Base-by-base conservation (phyloP, 1,140 invertebrate genomes). In the Cotesia glomerata region DNA sequence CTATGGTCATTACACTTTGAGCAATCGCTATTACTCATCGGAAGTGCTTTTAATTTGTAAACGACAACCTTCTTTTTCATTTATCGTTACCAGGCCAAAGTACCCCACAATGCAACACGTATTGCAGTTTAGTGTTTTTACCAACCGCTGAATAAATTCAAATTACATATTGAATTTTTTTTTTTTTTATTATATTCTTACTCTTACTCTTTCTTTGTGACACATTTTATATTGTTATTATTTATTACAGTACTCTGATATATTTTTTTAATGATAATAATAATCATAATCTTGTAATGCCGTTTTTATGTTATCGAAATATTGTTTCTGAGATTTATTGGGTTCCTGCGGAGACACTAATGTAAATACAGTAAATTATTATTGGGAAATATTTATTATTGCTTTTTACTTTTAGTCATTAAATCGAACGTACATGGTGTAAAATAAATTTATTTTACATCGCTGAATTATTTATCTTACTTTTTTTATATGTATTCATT, bases 41-140 rank as follows among this genome's bases (percentile, higher is more conserved):
- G 36, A 75, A 82, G 74, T 75, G 74, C 73, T 76, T 81, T 82
- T 82, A 81, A 81, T 81, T 81, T 81, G 76, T 82, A 79, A 79
- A 79, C 69, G 75, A 77, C 77, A 74, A 79, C 72, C 76, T 78
- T 74, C 66, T 72, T 71, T 74, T 73, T 61, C 54, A 70, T 70
- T 52, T 67, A 70, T 70, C 69, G 72, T 75, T 70, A 72, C 69
- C 64, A 62, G 65, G 69, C 69, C 64, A 62, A 58, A 18, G 18
- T 70, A n/a, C 39, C 67, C 13, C 59, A 62, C 13, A 36, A 34
- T 67, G 14, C 45, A 62, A 72, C 65, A 71, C 72, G 72, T 65
- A 58, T 76, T 76, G 74, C 39, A 45, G 39, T 45, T 45, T 45
- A 45, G 7, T 2, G 39, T 45, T 45, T 45, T 45, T 45, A 45